Evolutionary conservation across 2,797 vertebrate genomes (phyloP), one percentile per base, ranked within the genome.

Genomic region (Dendrocincla fuliginosa): DNA sequence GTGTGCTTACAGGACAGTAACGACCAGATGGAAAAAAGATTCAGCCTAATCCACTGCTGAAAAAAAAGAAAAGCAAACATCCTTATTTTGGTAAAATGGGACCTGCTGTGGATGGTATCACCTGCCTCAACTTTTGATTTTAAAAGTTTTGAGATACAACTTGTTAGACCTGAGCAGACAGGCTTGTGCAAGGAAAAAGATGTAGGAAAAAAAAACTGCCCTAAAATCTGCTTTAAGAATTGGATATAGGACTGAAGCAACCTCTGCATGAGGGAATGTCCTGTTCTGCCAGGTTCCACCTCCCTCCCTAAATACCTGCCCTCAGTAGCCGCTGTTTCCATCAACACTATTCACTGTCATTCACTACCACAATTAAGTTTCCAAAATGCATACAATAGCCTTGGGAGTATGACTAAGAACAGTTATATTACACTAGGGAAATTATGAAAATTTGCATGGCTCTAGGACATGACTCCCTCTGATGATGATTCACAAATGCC

Each of bases 201-300:
- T 23, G 11, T 12, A 67, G 13, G 42, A 37, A 60, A 73, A 89
- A 84, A 68, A 77, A 13, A 19, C 9, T 16, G 57, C 49, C 37
- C 16, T 73, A 33, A 84, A 89, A 75, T 37, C 20, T 30, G 15
- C 32, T 49, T 70, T 56, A 28, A 61, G 41, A 35, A 49, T 9
- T 7, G 5, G 19, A 16, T 42, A 11, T 6, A 53, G 32, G 46
- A 59, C 10, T 52, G 56, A 74, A 73, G 9, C 4, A 5, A 39
- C 47, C 16, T 56, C 52, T 53, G 33, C 4, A 4, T 3, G n/a
- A 69, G 5, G 37, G 23, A 64, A 57, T 0, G 3, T 50, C 47
- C 53, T 53, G 17, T 50, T 14, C 9, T 52, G 0, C 30, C 9
- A 77, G 52, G 49, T 44, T 0, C 0, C 25, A 33, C 6, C 22